Conservation (phyloP, 2,888 invertebrate genomes). For the Phasia obesa region DNA sequence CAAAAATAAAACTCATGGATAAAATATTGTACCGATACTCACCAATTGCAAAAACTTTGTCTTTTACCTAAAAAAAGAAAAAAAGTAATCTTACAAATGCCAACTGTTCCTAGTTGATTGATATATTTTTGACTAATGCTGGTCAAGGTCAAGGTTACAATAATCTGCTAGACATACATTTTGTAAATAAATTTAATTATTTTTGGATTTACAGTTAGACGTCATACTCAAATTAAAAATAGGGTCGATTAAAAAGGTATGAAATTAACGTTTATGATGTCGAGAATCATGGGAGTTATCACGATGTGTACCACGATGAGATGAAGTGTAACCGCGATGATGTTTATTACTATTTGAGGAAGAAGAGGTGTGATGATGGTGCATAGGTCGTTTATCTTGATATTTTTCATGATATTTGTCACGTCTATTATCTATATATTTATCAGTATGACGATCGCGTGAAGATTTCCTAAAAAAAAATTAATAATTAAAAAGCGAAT, state of each 20-base stretch:
- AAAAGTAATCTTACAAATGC: too few relatives aligned
- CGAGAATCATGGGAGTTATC: slow-evolving; percentile 65
- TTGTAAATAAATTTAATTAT: too few relatives aligned
- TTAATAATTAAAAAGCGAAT: background rate
- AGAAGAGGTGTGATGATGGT: slow-evolving; percentile 63
- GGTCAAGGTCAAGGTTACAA: too few relatives aligned
- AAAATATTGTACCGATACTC: too few relatives aligned
- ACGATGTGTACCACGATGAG: slow-evolving; percentile 76
- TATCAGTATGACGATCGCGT: slow-evolving; percentile 77
- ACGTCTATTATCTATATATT: slow-evolving; percentile 76
- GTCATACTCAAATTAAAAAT: background rate
- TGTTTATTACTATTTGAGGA: slow-evolving; percentile 78
- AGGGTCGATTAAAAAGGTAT: background rate
- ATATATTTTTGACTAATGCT: too few relatives aligned
- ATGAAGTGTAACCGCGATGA: slow-evolving; percentile 78
- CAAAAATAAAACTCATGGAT: too few relatives aligned
- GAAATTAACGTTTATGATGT: slow-evolving; percentile 62
- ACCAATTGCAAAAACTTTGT: too few relatives aligned
- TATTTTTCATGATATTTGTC: slow-evolving; percentile 75
- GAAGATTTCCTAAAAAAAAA: slow-evolving; percentile 73
- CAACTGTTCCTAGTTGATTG: too few relatives aligned
- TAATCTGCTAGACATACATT: too few relatives aligned
- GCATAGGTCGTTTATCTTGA: slow-evolving; percentile 68
- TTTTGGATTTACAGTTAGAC: background rate
- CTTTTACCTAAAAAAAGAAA: too few relatives aligned